Evolutionary conservation across 2,797 vertebrate genomes (phyloP).

Genomic region (Sebastes taczanowskii): DNA sequence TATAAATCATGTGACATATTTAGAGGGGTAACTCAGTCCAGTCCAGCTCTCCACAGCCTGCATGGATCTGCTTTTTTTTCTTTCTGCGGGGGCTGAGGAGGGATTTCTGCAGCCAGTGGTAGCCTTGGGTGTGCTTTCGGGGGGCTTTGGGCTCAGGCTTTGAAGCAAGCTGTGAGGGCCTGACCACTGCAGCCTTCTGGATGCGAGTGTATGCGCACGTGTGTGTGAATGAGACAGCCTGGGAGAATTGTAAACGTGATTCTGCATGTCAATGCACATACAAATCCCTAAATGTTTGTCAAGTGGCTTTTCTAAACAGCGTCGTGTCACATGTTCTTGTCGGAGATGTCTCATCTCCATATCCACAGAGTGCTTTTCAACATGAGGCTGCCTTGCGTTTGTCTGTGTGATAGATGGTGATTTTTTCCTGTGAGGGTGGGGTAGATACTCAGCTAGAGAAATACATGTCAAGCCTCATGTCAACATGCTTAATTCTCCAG

Average conservation of each 20-base stretch:
- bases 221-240: neutral
- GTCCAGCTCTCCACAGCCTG: neutral
- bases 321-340: neutral
- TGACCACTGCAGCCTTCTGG: constrained; percentile 42
- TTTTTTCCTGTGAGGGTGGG: neutral
- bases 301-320: neutral
- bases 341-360: neutral
- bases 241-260: constrained; percentile 15
- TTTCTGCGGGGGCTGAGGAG: constrained; percentile 15
- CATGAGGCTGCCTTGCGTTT: neutral
- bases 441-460: neutral
- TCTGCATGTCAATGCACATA: constrained; percentile 10
- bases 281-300: neutral
- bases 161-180: constrained; percentile 66
- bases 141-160: constrained; percentile 55
- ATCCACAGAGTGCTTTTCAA: neutral
- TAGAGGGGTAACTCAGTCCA: neutral
- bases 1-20: neutral
- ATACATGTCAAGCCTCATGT: neutral
- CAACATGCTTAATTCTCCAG: neutral
- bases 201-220: neutral
- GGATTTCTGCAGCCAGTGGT: constrained; percentile 38
- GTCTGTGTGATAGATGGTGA: constrained; percentile 19
- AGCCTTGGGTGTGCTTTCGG: constrained; percentile 50
- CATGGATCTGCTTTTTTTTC: neutral